Evolutionary conservation across 2,797 vertebrate species (phyloP).

Genomic region (Champsocephalus gunnari): DNA sequence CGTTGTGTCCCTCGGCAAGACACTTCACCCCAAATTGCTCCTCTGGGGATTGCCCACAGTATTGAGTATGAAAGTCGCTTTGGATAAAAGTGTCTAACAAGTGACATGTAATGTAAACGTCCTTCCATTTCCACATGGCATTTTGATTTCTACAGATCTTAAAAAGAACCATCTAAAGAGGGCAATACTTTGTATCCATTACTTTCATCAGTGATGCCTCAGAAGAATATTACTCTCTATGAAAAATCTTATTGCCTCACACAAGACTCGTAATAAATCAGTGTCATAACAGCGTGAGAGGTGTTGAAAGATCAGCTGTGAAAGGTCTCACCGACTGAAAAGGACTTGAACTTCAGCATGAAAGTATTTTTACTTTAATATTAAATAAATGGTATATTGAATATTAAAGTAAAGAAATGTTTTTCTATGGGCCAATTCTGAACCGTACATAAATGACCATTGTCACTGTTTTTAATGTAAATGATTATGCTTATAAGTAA

Average conservation of each 20-base stretch:
- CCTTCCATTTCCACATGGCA: constrained; percentile 22
- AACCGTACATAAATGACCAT: too few relatives aligned
- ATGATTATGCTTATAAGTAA: constrained; percentile 27
- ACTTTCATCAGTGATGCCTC: constrained; percentile 54
- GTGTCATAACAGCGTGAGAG: constrained; percentile 36
- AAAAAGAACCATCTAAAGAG: constrained; percentile 41
- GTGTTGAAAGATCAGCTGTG: constrained; percentile 26
- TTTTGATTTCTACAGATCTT: constrained; percentile 51
- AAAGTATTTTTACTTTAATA: too few relatives aligned
- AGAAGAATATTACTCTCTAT: constrained; percentile 52
- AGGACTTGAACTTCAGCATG: constrained; percentile 2
- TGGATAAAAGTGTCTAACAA: too few relatives aligned
- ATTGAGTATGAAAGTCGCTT: too few relatives aligned
- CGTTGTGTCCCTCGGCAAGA: too few relatives aligned
- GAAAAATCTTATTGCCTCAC: constrained; percentile 49
- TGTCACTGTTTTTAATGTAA: not conserved
- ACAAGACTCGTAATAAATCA: constrained; percentile 47
- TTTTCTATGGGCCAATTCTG: too few relatives aligned
- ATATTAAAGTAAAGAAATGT: too few relatives aligned
- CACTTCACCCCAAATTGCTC: too few relatives aligned
- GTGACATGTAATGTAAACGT: not conserved
- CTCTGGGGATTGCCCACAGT: too few relatives aligned
- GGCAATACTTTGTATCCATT: constrained; percentile 39
- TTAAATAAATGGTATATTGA: too few relatives aligned
- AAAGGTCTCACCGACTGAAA: constrained; percentile 23